A percentile compares a stretch with the other conserved stretches of the same genome.
These are phyloP conservation scores for Zaprionus obscuricornis DNA, from an alignment of 2,888 invertebrate species.

Conservation along the genomic window DNA sequence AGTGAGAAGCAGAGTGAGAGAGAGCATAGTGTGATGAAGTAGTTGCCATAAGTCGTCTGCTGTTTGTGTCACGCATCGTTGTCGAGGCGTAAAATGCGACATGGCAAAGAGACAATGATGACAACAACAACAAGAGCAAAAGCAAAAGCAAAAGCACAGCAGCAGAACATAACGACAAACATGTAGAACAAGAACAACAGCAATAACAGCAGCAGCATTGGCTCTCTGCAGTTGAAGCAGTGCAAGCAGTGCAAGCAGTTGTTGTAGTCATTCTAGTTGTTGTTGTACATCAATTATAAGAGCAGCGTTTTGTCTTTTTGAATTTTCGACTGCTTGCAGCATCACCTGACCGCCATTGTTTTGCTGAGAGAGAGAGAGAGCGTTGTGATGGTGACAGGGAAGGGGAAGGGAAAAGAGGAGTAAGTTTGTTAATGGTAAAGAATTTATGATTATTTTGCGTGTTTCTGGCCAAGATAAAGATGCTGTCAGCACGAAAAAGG, in stretches of 20 bases:
- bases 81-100: slow-evolving; percentile 59
- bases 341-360: slow-evolving; percentile 48
- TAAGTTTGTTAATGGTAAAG: too few species aligned
- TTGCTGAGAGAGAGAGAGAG: slow-evolving; percentile 10
- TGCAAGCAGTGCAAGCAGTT: background rate
- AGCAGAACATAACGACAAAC: background rate
- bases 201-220: slow-evolving; percentile 7
- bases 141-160: background rate
- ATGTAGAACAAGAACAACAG: background rate
- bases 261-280: slow-evolving; percentile 10
- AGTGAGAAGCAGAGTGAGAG: background rate
- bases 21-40: slow-evolving; percentile 1
- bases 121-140: slow-evolving; percentile 28
- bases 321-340: slow-evolving; percentile 16
- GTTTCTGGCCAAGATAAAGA: slow-evolving; percentile 47
- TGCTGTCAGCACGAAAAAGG: slow-evolving; percentile 29
- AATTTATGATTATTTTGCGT: slow-evolving; percentile 65
- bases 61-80: slow-evolving; percentile 64
- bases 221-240: too few species aligned
- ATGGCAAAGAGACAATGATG: slow-evolving; percentile 52
- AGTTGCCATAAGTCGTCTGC: slow-evolving; percentile 41
- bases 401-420: too few species aligned
- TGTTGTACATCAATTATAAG: slow-evolving; percentile 34
- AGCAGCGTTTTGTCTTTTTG: background rate
- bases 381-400: background rate